These are phyloP conservation scores for Ormyrus thymus DNA, from an alignment of 2,888 invertebrate species.

Conservation along the genomic window DNA sequence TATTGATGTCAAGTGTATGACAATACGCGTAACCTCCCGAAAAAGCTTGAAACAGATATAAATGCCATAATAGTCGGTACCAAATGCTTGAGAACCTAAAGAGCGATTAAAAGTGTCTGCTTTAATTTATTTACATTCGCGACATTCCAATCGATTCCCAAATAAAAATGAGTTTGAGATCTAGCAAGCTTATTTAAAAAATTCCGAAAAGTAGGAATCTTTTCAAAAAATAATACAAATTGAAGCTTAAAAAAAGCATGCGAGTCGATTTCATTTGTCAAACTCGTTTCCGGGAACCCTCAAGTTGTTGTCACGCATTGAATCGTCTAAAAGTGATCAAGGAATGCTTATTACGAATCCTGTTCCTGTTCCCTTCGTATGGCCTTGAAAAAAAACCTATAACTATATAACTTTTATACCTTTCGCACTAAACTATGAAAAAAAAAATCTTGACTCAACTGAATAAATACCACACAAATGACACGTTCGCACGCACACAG, in stretches of 20 bases:
- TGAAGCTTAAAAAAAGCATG: background rate
- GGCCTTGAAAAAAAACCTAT: constrained; percentile 53
- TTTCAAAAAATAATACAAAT: background rate
- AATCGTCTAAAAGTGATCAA: constrained; percentile 43
- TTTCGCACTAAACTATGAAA: constrained; percentile 60
- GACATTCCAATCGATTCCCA: background rate
- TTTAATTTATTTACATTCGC: background rate
- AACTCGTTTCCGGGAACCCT: constrained; percentile 4
- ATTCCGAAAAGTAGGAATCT: background rate
- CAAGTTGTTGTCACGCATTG: background rate
- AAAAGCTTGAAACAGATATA: no score
- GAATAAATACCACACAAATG: constrained; percentile 13
- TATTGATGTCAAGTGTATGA: background rate
- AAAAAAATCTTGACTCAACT: constrained; percentile 45
- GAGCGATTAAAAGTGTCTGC: constrained; percentile 23
- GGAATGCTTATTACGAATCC: constrained; percentile 51
- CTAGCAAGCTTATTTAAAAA: background rate
- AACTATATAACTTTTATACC: constrained; percentile 71
- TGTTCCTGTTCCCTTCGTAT: constrained; percentile 56
- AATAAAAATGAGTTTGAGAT: constrained; percentile 2
- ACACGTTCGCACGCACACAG: constrained; percentile 37
- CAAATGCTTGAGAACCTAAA: background rate
- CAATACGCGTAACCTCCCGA: no score
- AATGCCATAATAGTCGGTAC: no score
- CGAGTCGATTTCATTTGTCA: constrained; percentile 1